These are phyloP conservation scores for Anser cygnoides DNA, from an alignment of 2,113 vertebrate genomes.

Conservation along the genomic window DNA sequence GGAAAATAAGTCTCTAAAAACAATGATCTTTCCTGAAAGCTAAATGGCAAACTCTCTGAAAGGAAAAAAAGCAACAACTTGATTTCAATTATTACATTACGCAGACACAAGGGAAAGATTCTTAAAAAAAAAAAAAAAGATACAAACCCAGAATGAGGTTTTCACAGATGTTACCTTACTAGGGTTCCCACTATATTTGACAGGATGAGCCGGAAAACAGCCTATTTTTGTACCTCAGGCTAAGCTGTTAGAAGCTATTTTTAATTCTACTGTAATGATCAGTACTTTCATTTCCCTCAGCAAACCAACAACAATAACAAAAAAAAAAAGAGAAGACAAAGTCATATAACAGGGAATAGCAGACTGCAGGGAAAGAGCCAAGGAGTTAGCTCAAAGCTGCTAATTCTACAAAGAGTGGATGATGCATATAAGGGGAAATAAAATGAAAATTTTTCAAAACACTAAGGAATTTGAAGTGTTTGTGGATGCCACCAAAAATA, in stretches of 20 bases:
- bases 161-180: conserved; percentile 71
- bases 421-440: background rate
- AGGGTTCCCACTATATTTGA: conserved; percentile 68
- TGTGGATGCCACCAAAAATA: conserved; percentile 56
- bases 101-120: conserved; percentile 49
- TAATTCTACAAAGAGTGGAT: background rate
- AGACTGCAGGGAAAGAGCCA: conserved; percentile 21
- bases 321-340: conserved; percentile 35
- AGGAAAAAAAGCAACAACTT: background rate
- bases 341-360: conserved; percentile 34
- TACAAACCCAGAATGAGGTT: conserved; percentile 48
- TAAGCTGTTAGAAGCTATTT: conserved; percentile 72
- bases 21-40: conserved; percentile 47
- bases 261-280: conserved; percentile 70
- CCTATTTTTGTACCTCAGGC: conserved; percentile 60
- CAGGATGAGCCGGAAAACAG: conserved; percentile 66
- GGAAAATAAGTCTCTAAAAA: conserved; percentile 12
- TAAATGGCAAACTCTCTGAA: conserved; percentile 29
- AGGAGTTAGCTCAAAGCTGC: background rate
- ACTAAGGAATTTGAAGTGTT: background rate
- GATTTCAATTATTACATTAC: background rate
- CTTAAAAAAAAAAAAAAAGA: background rate
- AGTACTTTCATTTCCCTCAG: conserved; percentile 70
- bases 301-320: conserved; percentile 16
- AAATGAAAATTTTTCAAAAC: background rate